Evolutionary conservation across 2,113 vertebrate species (phyloP).

Genomic region (Ammodytes marinus): DNA sequence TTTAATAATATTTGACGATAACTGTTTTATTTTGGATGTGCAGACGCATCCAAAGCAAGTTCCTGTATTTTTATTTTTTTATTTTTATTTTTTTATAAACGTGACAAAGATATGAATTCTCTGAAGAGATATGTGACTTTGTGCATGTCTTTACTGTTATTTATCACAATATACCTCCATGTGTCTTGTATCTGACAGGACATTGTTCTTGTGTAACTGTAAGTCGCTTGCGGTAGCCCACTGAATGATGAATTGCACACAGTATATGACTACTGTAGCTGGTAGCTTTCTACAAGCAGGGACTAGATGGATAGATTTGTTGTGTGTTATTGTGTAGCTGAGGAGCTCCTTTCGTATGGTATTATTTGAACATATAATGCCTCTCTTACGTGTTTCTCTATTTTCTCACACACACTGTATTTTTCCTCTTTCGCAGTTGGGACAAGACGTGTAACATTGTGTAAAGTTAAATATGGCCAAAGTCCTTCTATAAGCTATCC

Average conservation of each 20-base stretch:
- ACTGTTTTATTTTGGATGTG: constrained; percentile 43
- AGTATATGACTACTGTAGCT: constrained; percentile 44
- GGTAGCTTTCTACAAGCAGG: constrained; percentile 34
- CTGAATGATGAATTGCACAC: constrained; percentile 64
- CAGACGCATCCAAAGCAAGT: neutral
- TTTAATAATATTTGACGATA: constrained; percentile 15
- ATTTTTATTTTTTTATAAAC: constrained; percentile 8
- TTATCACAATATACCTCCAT: constrained; percentile 72
- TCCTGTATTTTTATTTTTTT: neutral
- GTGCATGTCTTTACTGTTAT: constrained; percentile 75
- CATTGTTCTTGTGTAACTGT: constrained; percentile 50
- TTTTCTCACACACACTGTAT: constrained; percentile 39
- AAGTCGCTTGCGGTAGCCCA: constrained; percentile 40
- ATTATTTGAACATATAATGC: constrained; percentile 30
- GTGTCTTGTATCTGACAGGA: constrained; percentile 63
- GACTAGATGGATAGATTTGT: constrained; percentile 24
- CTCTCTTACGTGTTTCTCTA: constrained; percentile 25
- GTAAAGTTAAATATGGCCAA: constrained; percentile 46
- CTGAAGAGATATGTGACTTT: constrained; percentile 49
- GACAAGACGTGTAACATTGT: constrained; percentile 7
- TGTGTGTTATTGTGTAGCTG: constrained; percentile 18
- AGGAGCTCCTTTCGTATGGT: constrained; percentile 24
- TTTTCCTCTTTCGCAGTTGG: constrained; percentile 21
- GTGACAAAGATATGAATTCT: constrained; percentile 47
- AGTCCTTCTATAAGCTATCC: constrained; percentile 39